A percentile compares a stretch with the other conserved stretches of the same genome.
phyloP scores from a whole-genome alignment of 2,888 invertebrate species.

The Cyaniris semiargus region DNA sequence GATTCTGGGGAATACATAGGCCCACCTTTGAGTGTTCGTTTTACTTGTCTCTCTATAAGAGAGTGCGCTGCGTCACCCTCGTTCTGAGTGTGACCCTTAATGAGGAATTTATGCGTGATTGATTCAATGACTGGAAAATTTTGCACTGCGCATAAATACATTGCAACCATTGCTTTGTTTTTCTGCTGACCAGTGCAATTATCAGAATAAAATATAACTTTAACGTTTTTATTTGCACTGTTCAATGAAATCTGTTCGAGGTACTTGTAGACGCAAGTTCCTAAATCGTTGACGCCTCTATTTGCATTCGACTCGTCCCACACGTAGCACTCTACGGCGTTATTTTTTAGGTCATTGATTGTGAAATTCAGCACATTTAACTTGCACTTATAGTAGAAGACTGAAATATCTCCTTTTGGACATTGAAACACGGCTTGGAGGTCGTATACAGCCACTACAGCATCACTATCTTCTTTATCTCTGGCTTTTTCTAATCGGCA shows the following conservation, averaged over 20 bases:
- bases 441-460: no score
- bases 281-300: background rate
- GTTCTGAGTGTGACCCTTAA: background rate
- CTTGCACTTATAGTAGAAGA: no score
- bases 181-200: background rate
- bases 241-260: background rate
- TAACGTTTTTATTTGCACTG: background rate
- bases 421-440: no score
- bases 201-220: background rate
- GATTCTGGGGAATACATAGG: no score
- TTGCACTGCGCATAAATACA: background rate
- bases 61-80: no score
- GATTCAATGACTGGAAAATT: background rate
- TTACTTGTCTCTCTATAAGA: no score
- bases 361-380: no score
- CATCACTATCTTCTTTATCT: no score
- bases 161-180: background rate
- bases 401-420: no score
- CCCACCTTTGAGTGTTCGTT: no score
- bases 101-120: background rate
- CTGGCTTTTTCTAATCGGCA: no score
- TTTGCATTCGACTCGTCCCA: background rate
- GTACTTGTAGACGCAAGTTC: background rate
- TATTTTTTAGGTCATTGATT: no score
- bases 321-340: background rate